Conservation (phyloP, 2,113 vertebrate genomes). For the Hepsetus odoe region DNA sequence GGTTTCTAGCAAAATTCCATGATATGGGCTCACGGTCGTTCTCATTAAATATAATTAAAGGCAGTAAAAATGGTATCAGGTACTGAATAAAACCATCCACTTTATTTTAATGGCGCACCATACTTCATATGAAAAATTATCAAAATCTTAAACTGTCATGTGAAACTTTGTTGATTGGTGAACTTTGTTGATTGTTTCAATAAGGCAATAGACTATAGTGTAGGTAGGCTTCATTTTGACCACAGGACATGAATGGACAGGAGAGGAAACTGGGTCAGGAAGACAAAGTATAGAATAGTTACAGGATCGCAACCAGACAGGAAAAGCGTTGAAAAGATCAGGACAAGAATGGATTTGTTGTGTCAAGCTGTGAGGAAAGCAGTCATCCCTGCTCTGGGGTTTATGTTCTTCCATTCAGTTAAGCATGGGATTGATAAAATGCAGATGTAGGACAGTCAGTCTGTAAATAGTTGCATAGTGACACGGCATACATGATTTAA, state of each 20-base stretch:
- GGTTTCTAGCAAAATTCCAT: not conserved
- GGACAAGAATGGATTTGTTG: not conserved
- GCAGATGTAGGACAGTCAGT: not conserved
- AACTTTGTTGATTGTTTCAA: no score
- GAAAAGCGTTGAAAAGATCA: not conserved
- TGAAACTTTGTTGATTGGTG: no score
- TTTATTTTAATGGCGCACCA: no score
- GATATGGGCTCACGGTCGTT: not conserved
- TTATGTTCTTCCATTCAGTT: not conserved
- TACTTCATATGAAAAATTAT: no score
- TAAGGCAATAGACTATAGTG: not conserved
- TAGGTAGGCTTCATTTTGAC: not conserved
- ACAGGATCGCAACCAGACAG: not conserved
- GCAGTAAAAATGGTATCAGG: no score
- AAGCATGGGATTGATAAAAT: not conserved
- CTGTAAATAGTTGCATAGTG: not conserved
- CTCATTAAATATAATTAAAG: no score
- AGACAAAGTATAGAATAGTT: not conserved
- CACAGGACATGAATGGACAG: constrained; percentile 20
- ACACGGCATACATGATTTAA: no score
- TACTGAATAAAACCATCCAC: no score
- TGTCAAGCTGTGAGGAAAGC: not conserved
- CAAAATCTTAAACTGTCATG: no score
- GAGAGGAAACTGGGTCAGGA: constrained; percentile 14
- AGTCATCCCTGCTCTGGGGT: not conserved